Conservation (phyloP, 1,140 invertebrate genomes). For the Apis mellifera region DNA sequence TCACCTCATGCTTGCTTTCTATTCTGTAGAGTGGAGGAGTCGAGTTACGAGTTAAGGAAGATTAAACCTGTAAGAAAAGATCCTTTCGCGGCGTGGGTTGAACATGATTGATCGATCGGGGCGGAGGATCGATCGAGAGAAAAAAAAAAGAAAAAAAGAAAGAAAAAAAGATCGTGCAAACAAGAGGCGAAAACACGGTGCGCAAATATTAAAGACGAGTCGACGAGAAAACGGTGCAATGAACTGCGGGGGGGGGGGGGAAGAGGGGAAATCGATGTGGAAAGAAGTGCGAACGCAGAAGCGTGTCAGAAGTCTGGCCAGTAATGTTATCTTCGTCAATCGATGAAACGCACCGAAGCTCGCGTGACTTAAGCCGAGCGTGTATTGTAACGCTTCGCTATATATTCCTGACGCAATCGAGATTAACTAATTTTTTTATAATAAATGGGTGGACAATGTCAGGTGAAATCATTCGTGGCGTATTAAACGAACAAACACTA, state of each 20-base stretch:
- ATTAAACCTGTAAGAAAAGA: conserved; percentile 14
- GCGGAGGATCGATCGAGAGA: neutral
- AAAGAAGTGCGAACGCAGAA: conserved; percentile 39
- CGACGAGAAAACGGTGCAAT: conserved; percentile 56
- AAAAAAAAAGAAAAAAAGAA: neutral
- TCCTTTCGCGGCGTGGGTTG: neutral
- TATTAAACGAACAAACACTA: too few species aligned
- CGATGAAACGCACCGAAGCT: conserved; percentile 33
- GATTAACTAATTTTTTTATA: conserved; percentile 4
- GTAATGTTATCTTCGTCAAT: conserved; percentile 32
- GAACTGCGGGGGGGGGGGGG: conserved; percentile 25
- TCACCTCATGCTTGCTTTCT: conserved; percentile 99
- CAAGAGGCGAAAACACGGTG: conserved; percentile 31
- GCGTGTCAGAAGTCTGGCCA: conserved; percentile 42
- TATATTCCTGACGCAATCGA: neutral
- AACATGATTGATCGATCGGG: neutral
- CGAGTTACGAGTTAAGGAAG: conserved; percentile 70
- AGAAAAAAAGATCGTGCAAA: conserved; percentile 1
- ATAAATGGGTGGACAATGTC: neutral
- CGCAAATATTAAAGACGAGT: conserved; percentile 28
- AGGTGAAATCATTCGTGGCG: neutral
- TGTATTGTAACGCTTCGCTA: conserved; percentile 10
- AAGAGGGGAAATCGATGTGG: conserved; percentile 50
- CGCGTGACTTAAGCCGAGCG: conserved; percentile 16
- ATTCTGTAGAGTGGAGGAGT: conserved; percentile 85